Evolutionary conservation across 1,140 invertebrate genomes (phyloP).

Genomic region (Aradophagus sp.): DNA sequence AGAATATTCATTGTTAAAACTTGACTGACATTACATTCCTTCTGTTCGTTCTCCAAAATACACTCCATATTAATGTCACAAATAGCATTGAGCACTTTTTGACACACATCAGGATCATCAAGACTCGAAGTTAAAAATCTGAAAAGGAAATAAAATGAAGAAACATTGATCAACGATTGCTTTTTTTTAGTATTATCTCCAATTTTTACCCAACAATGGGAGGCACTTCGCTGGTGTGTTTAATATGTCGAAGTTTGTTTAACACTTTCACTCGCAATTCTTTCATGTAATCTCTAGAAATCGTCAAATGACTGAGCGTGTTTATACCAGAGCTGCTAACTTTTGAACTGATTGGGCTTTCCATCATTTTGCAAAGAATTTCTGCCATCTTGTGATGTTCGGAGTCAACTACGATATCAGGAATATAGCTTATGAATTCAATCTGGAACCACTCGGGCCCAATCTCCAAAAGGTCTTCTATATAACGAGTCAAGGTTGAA

Average conservation of each 20-base stretch:
- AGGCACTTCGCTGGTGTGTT: conserved; percentile 59
- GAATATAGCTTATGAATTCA: conserved; percentile 66
- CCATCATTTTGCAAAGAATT: conserved; percentile 65
- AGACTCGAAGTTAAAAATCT: conserved; percentile 66
- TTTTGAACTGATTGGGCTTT: conserved; percentile 55
- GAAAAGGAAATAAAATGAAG: conserved; percentile 13
- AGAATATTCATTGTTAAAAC: conserved; percentile 61
- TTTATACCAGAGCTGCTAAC: conserved; percentile 65
- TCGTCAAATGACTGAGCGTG: conserved; percentile 66
- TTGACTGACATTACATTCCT: conserved; percentile 67
- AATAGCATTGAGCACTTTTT: conserved; percentile 63
- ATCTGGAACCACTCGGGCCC: conserved; percentile 68
- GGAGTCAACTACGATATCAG: conserved; percentile 67
- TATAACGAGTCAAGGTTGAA: conserved; percentile 51
- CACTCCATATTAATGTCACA: conserved; percentile 65
- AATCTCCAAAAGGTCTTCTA: conserved; percentile 67
- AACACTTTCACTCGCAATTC: conserved; percentile 63
- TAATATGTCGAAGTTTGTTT: conserved; percentile 57
- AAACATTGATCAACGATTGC: no score
- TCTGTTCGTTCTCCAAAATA: conserved; percentile 54
- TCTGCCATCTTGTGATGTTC: conserved; percentile 67
- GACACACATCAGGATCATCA: conserved; percentile 46
- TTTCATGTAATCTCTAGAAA: conserved; percentile 65
- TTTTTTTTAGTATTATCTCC: background rate
- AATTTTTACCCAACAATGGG: conserved; percentile 62